phyloP scores from a whole-genome alignment of 2,797 vertebrate genomes.

The Danio choprae region DNA sequence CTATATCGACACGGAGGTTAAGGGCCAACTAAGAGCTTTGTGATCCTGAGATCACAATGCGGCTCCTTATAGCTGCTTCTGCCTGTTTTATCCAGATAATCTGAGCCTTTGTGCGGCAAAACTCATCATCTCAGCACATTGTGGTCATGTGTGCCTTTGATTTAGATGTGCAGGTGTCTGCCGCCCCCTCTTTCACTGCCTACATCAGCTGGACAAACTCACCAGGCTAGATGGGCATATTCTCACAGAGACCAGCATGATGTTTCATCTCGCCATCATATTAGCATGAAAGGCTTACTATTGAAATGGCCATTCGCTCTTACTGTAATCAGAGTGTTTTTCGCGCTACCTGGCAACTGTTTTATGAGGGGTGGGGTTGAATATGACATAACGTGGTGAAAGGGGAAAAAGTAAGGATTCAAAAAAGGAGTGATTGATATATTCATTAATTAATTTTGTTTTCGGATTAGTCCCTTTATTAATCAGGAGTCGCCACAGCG shows the following conservation, averaged over 20 bases:
- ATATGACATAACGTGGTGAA: background rate
- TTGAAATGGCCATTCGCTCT: constrained; percentile 44
- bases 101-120: constrained; percentile 26
- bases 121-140: constrained; percentile 30
- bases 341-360: constrained; percentile 19
- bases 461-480: no score
- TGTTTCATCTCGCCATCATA: constrained; percentile 43
- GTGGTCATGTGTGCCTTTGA: constrained; percentile 34
- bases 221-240: constrained; percentile 21
- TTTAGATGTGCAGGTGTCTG: constrained; percentile 50
- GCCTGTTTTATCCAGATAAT: constrained; percentile 30
- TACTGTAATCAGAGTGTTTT: constrained; percentile 31
- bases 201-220: constrained; percentile 20
- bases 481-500: no score
- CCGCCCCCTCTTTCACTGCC: constrained; percentile 11
- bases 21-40: constrained; percentile 37
- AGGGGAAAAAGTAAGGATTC: background rate
- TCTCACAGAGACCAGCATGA: constrained; percentile 36
- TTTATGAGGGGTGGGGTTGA: constrained; percentile 37
- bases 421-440: background rate
- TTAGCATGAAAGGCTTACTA: constrained; percentile 41
- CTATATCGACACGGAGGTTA: constrained; percentile 43
- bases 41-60: constrained; percentile 48
- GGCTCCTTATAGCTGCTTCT: constrained; percentile 10
- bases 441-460: no score